phyloP scores from a whole-genome alignment of 2,797 vertebrate genomes.

The Chiropotes sagulatus region DNA sequence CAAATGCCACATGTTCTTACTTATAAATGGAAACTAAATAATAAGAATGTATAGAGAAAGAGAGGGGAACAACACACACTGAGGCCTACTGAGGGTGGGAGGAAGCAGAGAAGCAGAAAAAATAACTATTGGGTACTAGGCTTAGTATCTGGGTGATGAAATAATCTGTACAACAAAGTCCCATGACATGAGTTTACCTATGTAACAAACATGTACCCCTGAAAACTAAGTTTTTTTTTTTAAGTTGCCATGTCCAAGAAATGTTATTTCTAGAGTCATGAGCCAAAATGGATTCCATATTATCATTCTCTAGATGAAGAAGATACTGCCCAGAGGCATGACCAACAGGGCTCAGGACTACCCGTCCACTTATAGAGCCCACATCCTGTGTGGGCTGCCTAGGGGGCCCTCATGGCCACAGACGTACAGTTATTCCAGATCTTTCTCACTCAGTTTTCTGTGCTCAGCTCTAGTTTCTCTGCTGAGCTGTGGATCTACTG shows the following conservation, averaged over 20 bases:
- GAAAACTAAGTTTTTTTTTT: background rate
- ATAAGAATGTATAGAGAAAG: too few relatives aligned
- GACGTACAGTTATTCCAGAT: too few relatives aligned
- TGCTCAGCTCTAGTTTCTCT: background rate
- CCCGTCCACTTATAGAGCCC: too few relatives aligned
- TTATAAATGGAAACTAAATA: too few relatives aligned
- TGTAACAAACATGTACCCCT: background rate
- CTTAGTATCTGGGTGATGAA: too few relatives aligned
- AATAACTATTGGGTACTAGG: too few relatives aligned
- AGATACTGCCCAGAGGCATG: rapidly evolving
- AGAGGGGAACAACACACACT: too few relatives aligned
- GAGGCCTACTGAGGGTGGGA: too few relatives aligned
- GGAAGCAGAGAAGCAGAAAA: too few relatives aligned
- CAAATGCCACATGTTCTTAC: too few relatives aligned
- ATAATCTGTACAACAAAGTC: background rate
- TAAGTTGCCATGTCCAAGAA: background rate
- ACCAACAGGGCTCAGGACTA: too few relatives aligned
- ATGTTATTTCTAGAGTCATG: background rate
- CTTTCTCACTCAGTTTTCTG: background rate
- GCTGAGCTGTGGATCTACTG: background rate
- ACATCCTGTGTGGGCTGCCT: too few relatives aligned
- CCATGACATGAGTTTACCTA: background rate
- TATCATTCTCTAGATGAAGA: background rate
- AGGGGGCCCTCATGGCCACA: background rate
- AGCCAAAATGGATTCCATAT: background rate